These are phyloP conservation scores for Melanotaenia parkinsoni DNA, from an alignment of 2,797 vertebrate species.

Conservation along the genomic window DNA sequence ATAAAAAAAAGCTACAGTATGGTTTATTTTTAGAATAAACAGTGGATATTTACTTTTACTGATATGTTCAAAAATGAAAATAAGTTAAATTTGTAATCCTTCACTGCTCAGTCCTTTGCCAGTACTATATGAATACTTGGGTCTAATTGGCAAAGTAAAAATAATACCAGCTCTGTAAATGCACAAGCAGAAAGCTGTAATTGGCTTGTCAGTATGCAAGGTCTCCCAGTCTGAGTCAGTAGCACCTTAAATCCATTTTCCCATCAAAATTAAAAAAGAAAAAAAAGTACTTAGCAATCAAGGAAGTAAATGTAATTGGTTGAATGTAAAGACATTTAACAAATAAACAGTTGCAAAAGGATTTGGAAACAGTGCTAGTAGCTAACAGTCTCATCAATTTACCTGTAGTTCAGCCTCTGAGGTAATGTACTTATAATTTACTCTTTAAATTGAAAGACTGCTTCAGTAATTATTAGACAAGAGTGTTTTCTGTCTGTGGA, in stretches of 20 bases:
- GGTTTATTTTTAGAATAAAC: neutral
- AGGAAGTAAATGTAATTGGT: neutral
- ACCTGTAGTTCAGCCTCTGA: neutral
- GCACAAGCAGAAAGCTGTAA: neutral
- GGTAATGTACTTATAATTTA: neutral
- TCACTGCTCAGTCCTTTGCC: neutral
- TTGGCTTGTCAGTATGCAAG: neutral
- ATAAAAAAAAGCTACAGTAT: neutral
- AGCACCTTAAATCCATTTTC: conserved; percentile 1
- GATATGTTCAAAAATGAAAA: neutral
- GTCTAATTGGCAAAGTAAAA: neutral
- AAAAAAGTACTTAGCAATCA: neutral
- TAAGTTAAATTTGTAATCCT: neutral
- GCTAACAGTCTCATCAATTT: neutral
- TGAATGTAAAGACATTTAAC: neutral
- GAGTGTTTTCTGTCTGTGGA: conserved; percentile 11
- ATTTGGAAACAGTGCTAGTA: neutral
- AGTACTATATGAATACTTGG: neutral
- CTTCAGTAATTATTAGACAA: neutral
- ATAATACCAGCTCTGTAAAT: neutral
- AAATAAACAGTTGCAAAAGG: neutral
- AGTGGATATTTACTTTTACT: neutral
- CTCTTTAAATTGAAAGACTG: neutral
- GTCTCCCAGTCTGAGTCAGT: neutral
- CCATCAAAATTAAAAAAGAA: neutral